A percentile compares a stretch with the other conserved stretches of the same genome.
Conservation (phyloP, 2,888 invertebrate genomes). For the Macropis europaea region DNA sequence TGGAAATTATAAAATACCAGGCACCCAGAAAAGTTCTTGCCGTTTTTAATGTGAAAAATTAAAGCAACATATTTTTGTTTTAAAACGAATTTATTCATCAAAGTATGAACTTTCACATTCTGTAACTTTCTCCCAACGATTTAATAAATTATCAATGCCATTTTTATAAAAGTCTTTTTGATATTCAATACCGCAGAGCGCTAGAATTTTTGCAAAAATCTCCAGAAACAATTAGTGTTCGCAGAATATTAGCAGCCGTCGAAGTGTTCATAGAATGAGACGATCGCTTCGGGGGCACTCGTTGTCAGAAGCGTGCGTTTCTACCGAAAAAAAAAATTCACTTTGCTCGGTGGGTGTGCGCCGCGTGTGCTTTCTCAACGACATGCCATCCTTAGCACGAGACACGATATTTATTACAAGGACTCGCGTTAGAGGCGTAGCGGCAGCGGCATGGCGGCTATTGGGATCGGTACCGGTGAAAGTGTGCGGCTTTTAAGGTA, state of each 20-base stretch:
- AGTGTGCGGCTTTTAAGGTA: slow-evolving; percentile 23
- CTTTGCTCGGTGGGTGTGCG: background rate
- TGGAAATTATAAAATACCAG: too few relatives aligned
- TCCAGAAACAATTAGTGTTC: too few relatives aligned
- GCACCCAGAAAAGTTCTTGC: background rate
- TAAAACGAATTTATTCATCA: background rate
- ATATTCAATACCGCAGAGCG: too few relatives aligned
- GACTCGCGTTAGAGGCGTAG: background rate
- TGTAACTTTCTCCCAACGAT: background rate
- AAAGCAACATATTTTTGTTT: background rate
- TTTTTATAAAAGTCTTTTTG: background rate
- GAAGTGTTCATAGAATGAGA: too few relatives aligned
- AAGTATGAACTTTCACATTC: background rate
- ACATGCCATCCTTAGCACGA: slow-evolving; percentile 17
- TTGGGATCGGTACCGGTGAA: slow-evolving; percentile 32
- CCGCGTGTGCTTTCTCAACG: background rate
- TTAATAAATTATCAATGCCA: background rate
- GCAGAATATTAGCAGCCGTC: too few relatives aligned
- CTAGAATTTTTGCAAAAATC: too few relatives aligned
- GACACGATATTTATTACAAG: slow-evolving; percentile 39
- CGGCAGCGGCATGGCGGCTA: background rate
- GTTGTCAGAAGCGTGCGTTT: too few relatives aligned
- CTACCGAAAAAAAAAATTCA: background rate
- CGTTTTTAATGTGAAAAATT: background rate
- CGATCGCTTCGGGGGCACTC: too few relatives aligned